phyloP scores from a whole-genome alignment of 2,797 vertebrate genomes.

The Loriculus beryllinus region DNA sequence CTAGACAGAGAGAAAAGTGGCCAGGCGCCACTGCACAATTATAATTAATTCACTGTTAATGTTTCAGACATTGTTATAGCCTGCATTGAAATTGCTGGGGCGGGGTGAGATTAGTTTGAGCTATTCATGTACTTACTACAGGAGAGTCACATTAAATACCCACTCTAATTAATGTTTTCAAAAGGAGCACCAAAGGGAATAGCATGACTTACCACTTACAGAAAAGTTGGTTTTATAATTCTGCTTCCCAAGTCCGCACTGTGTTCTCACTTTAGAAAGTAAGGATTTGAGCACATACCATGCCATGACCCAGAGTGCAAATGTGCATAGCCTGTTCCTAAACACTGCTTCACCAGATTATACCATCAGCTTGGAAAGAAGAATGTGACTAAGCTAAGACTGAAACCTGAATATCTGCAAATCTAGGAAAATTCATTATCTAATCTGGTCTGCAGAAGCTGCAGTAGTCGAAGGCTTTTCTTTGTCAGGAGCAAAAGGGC shows the following conservation, averaged over 20 bases:
- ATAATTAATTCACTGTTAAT: slow-evolving; percentile 67
- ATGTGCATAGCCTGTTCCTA: neutral
- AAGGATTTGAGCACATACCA: neutral
- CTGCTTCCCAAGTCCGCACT: neutral
- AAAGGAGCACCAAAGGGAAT: slow-evolving; percentile 29
- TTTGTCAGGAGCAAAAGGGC: neutral
- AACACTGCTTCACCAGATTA: neutral
- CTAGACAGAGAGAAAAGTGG: slow-evolving; percentile 62
- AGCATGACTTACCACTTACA: neutral
- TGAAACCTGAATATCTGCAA: neutral
- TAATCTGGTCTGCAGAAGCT: neutral
- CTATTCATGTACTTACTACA: slow-evolving; percentile 22
- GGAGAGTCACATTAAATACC: slow-evolving; percentile 49
- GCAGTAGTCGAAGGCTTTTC: neutral
- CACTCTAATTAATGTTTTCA: slow-evolving; percentile 52
- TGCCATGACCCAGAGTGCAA: neutral
- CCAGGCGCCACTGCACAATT: slow-evolving; percentile 67
- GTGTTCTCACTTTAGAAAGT: neutral
- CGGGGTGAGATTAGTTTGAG: slow-evolving; percentile 44
- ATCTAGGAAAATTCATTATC: neutral
- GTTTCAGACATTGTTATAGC: slow-evolving; percentile 37
- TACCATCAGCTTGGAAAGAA: neutral
- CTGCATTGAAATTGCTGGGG: slow-evolving; percentile 52
- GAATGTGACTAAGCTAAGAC: neutral
- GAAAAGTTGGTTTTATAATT: neutral